Percentiles rank a stretch among this genome's conserved stretches.
These are phyloP conservation scores for Apotomis betuletana DNA, from an alignment of 2,888 invertebrate species.

Conservation along the genomic window DNA sequence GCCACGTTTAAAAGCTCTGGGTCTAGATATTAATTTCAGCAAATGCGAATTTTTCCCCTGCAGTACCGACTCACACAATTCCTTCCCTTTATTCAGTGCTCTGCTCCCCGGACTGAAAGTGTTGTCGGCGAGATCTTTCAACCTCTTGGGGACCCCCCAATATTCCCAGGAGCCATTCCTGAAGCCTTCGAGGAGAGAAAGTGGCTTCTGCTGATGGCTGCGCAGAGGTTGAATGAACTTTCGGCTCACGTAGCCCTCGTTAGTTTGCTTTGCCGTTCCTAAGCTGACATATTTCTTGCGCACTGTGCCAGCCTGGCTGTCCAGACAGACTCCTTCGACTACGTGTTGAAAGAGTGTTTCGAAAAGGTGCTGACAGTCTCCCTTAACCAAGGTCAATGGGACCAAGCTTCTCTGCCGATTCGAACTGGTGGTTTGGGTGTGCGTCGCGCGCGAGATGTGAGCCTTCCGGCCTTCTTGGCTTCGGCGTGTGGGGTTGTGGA, in stretches of 20 bases:
- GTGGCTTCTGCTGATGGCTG: too few species aligned
- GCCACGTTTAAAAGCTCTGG: neutral
- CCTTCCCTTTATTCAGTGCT: neutral
- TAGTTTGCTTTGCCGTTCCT: slow-evolving; percentile 12
- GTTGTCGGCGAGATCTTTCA: neutral
- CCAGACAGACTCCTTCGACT: neutral
- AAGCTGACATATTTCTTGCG: neutral
- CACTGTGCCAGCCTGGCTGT: slow-evolving; percentile 13
- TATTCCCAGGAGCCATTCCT: too few species aligned
- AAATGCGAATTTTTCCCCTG: slow-evolving; percentile 7
- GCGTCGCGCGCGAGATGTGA: too few species aligned
- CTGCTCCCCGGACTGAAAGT: neutral
- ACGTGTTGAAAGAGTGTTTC: neutral
- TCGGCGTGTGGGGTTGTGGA: too few species aligned
- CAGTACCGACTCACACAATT: neutral
- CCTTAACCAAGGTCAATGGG: neutral
- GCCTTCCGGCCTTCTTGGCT: too few species aligned
- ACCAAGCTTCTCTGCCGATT: neutral
- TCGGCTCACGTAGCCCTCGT: too few species aligned
- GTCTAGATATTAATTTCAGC: neutral
- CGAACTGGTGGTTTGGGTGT: neutral
- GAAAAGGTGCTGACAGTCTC: slow-evolving; percentile 1
- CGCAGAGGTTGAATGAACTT: too few species aligned
- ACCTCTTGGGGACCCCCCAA: too few species aligned
- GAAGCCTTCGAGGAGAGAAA: too few species aligned